Evolutionary conservation across 2,888 invertebrate genomes (phyloP).

Genomic region (Eupsilia transversa): DNA sequence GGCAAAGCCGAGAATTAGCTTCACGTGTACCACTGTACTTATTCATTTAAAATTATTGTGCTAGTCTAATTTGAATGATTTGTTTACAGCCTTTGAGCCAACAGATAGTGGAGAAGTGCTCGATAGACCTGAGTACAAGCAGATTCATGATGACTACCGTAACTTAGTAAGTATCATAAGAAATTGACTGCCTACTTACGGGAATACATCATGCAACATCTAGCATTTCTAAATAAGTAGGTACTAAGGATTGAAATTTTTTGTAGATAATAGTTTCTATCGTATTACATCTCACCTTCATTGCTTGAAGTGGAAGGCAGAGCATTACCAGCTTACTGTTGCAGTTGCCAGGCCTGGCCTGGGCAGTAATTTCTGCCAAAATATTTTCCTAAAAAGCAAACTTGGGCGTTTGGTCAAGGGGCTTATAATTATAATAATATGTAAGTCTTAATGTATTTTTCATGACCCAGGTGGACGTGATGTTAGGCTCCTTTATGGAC

Average conservation of each 20-base stretch:
- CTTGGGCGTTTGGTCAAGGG: not conserved
- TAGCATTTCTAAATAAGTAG: not conserved
- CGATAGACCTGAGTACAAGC: constrained; percentile 94
- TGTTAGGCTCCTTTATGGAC: constrained; percentile 97
- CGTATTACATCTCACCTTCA: not conserved
- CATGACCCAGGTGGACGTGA: constrained; percentile 93
- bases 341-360: not conserved
- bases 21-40: not conserved
- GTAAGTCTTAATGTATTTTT: not conserved
- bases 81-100: constrained; percentile 95
- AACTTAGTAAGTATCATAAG: constrained; percentile 91
- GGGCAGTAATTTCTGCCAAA: not conserved
- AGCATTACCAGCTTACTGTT: not conserved
- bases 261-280: not conserved
- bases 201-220: not conserved
- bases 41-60: not conserved
- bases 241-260: not conserved
- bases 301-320: not conserved
- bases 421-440: not conserved
- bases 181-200: not conserved
- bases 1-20: constrained; percentile 19
- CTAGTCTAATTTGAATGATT: constrained; percentile 6
- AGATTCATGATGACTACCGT: constrained; percentile 96
- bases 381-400: not conserved
- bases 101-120: constrained; percentile 91